A percentile compares a stretch with the other conserved stretches of the same genome.
phyloP scores from a whole-genome alignment of 2,797 vertebrate genomes.

The Streptopelia turtur region DNA sequence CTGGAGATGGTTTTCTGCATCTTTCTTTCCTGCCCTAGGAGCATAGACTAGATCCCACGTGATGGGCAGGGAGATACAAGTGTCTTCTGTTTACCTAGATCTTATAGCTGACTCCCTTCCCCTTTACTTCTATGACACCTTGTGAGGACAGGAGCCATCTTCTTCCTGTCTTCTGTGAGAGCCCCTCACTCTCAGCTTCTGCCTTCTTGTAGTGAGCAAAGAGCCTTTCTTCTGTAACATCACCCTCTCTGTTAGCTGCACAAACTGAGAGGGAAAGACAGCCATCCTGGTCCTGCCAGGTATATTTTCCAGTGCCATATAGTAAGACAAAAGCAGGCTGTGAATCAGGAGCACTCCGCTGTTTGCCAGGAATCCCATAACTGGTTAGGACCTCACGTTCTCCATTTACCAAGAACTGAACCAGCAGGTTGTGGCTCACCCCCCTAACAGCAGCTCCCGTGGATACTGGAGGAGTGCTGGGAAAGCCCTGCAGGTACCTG shows the following conservation, averaged over 20 bases:
- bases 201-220: background rate
- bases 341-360: background rate
- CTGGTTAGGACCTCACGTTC: background rate
- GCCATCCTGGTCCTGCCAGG: background rate
- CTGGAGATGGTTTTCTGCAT: background rate
- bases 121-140: background rate
- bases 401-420: background rate
- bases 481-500: background rate
- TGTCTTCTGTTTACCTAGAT: background rate
- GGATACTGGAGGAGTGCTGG: background rate
- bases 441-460: background rate
- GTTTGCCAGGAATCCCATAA: background rate
- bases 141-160: background rate
- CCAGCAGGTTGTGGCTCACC: background rate
- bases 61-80: background rate
- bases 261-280: background rate
- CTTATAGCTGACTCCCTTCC: rapidly evolving
- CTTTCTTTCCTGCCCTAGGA: background rate
- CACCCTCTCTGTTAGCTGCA: background rate
- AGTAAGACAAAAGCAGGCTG: background rate
- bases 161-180: background rate
- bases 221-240: background rate
- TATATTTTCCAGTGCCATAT: background rate
- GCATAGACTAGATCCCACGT: background rate
- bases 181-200: background rate